Evolutionary conservation across 2,797 vertebrate species (phyloP), one percentile per base, ranked within the genome.

Genomic region (Anisognathus igniventris): DNA sequence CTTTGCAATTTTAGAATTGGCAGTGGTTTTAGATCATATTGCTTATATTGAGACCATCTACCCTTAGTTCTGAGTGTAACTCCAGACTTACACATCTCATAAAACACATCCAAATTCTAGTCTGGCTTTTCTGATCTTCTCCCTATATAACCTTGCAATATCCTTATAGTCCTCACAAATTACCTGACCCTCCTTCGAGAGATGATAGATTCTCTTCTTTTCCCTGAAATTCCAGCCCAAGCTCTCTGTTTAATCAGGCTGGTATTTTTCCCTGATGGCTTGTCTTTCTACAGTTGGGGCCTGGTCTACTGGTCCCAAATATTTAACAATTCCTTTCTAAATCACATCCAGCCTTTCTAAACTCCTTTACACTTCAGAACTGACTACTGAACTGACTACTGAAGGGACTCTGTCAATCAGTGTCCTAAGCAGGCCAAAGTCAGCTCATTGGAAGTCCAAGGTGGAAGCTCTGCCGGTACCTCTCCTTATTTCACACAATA

Each of bases 101-200:
- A 45, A 88, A 88, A 94, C 22, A 53, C 10, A 39, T 9, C 19
- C 8, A 67, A n/a, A 23, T 61, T 74, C 48, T 54, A 48, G 13
- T 54, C 47, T 48, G 19, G 25, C 25, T 35, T 45, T 54, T 61
- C 47, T 67, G 21, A 48, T 74, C 9, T 61, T 74, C 22, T 67
- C 5, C 35, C 13, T n/a, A 10, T 5, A 35, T 28, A 35, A 28
- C 9, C 4, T n/a, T 54, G 31, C 18, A 47, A 40, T 27, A 80
- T 23, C 6, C 6, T 67, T 47, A 19, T 31, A 16, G 7, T 16
- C 33, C 30, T 60, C 0, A 0, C 10, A 47, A 31, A 9, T 35
- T 73, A 54, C 18, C 12, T 35, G 30, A 35, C 30, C 12, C 25
- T 47, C 4, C 30, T 60, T 74, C 27, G 10, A 35, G 35, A 67